Percentiles rank a stretch among this genome's conserved stretches.
Conservation (phyloP, 2,888 invertebrate species). For the Ferrisia virgata region DNA sequence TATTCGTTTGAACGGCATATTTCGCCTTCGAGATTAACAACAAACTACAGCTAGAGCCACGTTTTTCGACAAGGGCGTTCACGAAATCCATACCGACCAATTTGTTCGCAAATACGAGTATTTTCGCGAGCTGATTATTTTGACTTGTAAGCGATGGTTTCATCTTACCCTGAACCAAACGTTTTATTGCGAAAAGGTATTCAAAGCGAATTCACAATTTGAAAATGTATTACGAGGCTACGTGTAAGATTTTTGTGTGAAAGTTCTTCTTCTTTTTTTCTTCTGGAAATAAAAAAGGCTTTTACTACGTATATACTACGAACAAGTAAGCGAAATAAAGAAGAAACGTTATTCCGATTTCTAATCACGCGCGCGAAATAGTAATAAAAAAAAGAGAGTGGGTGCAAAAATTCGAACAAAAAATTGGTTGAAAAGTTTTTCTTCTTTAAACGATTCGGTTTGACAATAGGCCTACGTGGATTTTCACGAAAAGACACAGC, state of each 20-base stretch:
- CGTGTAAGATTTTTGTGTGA: background rate
- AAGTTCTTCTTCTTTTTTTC: background rate
- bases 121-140: background rate
- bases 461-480: background rate
- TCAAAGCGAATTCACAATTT: background rate
- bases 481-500: background rate
- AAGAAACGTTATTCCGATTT: background rate
- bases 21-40: background rate
- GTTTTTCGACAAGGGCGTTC: background rate
- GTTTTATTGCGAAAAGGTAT: background rate
- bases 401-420: background rate
- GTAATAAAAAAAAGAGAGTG: background rate
- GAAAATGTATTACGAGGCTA: background rate
- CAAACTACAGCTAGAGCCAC: too few relatives aligned
- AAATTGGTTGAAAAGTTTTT: background rate
- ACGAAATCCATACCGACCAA: background rate
- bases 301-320: background rate
- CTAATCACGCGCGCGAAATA: slow-evolving; percentile 6
- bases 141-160: background rate
- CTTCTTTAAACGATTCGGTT: background rate
- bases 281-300: background rate
- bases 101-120: background rate
- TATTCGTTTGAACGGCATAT: background rate
- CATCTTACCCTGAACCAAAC: background rate
- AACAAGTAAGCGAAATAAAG: background rate